Base-by-base conservation (phyloP, 2,113 vertebrate species). In the Chaetodon auriga region DNA sequence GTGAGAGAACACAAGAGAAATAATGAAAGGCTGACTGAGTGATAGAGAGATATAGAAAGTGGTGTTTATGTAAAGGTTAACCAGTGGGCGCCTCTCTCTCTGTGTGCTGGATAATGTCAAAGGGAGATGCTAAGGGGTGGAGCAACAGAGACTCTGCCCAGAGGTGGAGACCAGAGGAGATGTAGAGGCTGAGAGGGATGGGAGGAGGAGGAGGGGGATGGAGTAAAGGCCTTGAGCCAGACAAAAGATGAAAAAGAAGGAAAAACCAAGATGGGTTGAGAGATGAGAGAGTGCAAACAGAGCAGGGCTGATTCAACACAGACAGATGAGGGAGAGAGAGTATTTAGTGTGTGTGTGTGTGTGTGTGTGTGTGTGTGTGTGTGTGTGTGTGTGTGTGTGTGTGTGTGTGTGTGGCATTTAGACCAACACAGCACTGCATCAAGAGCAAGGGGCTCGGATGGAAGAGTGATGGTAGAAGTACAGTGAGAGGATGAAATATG, bases 51-150 rank as follows among this genome's bases (percentile, higher is more conserved):
- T 62, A 70, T 25, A 79, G 30, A 85, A 81, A 72, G 78, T 55
- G 61, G 73, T 79, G 69, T 86, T 85, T 81, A 74, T 87, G 83
- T 82, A 87, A 92, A 93, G 91, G 92, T 92, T 91, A 89, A 91
- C 80, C 75, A 73, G 85, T 91, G 84, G 57, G 35, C 38, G 58
- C 35, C 58, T 61, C 18, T 5, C 30, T 30, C 45, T 69, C 11
- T 53, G 7, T 69, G 49, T 55, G 51, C 68, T 55, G 51, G 51
- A 55, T 55, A 70, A 70, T 55, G 49, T 70, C 68, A 54, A 53
- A 71, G 53, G 51, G 69, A 45, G n/a, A 49, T 14, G 45, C 3
- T n/a, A 62, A 68, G 66, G 35, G 81, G 75, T 7, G 69, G 75
- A 65, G 82, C 53, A 30, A 73, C 53, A 80, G 63, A 58, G 38